Evolutionary conservation across 2,113 vertebrate species (phyloP).

Genomic region (Anas platyrhynchos): DNA sequence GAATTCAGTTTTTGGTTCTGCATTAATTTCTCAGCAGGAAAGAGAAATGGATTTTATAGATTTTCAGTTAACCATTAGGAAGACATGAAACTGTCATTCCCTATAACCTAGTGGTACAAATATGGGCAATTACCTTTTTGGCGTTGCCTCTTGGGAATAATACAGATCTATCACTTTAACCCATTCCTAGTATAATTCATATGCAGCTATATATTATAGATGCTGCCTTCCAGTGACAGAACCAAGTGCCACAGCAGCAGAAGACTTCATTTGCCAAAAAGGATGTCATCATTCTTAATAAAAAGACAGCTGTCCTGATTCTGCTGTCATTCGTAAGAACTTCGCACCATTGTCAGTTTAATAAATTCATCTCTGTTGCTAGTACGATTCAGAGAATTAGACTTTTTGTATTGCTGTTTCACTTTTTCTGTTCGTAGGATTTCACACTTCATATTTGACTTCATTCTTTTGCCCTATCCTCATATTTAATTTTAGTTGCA

Average conservation of each 20-base stretch:
- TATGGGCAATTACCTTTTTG: constrained; percentile 71
- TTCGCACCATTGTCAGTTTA: not conserved
- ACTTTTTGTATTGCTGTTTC: not conserved
- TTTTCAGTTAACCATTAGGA: constrained; percentile 73
- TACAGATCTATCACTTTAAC: constrained; percentile 71
- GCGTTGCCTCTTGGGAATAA: constrained; percentile 48
- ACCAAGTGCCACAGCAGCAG: constrained; percentile 23
- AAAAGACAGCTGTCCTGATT: not conserved
- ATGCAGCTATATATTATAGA: not conserved
- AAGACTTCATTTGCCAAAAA: constrained; percentile 60
- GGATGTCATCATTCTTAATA: constrained; percentile 41
- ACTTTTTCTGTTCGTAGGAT: not conserved
- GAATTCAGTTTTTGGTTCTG: constrained; percentile 34
- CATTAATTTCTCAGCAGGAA: constrained; percentile 66
- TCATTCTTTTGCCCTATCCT: not conserved
- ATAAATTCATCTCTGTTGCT: not conserved
- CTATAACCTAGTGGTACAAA: constrained; percentile 62
- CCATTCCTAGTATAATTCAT: constrained; percentile 63
- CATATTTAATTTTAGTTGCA: not conserved
- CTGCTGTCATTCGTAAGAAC: not conserved
- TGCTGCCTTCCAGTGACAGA: not conserved
- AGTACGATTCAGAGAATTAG: not conserved
- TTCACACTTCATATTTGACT: not conserved
- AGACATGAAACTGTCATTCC: constrained; percentile 67
- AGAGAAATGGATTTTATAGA: constrained; percentile 66